Evolutionary conservation across 2,888 invertebrate species (phyloP), one percentile per base, ranked within the genome.

Genomic region (Ashinkailepas kermadecensis): DNA sequence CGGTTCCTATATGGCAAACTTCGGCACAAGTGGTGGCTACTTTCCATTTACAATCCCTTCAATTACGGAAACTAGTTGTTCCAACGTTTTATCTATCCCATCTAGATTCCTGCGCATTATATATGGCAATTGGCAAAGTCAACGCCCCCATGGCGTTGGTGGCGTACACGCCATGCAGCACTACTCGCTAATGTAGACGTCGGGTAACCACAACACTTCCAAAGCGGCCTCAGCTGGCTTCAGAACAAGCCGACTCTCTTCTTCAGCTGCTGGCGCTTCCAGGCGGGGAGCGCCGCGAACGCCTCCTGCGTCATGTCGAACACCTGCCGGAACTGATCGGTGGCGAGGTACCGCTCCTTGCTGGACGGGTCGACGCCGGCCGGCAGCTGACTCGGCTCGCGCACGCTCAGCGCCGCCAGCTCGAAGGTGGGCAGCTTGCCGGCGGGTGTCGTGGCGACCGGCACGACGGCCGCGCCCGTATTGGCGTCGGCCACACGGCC

Each of bases 251-350:
- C 94, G 67, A 91, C 92, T 56, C 91, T 90, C 88, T 97, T 97
- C 89, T 97, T 97, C 85, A 96, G 88, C 86, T 95, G 93, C 86
- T 93, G 93, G 86, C 94, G 93, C 87, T 95, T 95, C 97, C 97
- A 97, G 78, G 89, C 89, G 4, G 97, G 94, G 83, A 95, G 88
- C 81, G 90, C 90, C 83, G 92, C 91, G 88, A 95, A 97, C 85
- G 94, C 93, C 83, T 89, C 89, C 87, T 94, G 95, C 59, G 92
- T 90, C 92, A 95, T 94, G 85, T 92, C 91, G 87, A 97, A 96
- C 25, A 94, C 90, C 0, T 91, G 89, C 81, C 93, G 91, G 88
- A 97, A 97, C 86, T 97, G 97, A 84, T 94, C 94, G 86, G 94
- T 93, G 0, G 93, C 93, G 81, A 97, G 89, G 88, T 96, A 83